Conservation (phyloP, 2,888 invertebrate species). For the Eupeodes luniger region DNA sequence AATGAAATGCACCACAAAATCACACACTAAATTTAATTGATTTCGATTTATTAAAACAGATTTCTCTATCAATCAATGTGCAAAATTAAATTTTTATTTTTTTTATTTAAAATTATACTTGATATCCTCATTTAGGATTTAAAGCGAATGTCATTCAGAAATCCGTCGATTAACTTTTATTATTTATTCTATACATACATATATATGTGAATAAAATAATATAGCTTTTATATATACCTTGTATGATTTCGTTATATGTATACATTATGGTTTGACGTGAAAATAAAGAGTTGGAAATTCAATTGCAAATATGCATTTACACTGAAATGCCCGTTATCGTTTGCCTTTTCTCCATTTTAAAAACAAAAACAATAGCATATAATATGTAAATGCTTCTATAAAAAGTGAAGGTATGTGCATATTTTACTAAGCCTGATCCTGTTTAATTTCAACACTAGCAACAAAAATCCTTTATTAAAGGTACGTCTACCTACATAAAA, state of each 20-base stretch:
- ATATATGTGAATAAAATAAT: background rate
- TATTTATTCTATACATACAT: background rate
- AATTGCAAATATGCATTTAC: slow-evolving; percentile 57
- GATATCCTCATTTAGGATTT: slow-evolving; percentile 31
- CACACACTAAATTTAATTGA: background rate
- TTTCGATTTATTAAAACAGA: slow-evolving; percentile 7
- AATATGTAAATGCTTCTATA: background rate
- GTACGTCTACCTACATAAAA: background rate
- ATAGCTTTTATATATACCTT: background rate
- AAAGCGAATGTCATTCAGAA: slow-evolving; percentile 18
- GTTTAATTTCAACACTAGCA: slow-evolving; percentile 51
- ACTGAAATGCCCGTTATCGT: slow-evolving; percentile 47
- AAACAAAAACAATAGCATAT: background rate
- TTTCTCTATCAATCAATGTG: slow-evolving; percentile 34
- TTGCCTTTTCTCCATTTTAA: slow-evolving; percentile 41
- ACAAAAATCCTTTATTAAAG: slow-evolving; percentile 43
- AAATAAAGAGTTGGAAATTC: slow-evolving; percentile 16
- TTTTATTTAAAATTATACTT: slow-evolving; percentile 38
- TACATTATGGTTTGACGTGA: background rate
- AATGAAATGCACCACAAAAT: background rate
- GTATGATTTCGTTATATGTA: background rate
- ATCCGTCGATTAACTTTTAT: slow-evolving; percentile 43
- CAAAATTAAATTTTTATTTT: slow-evolving; percentile 35
- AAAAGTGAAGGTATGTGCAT: slow-evolving; percentile 19
- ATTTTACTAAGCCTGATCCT: slow-evolving; percentile 66